phyloP scores from a whole-genome alignment of 1,140 invertebrate genomes.

The Archivesica marissinica region DNA sequence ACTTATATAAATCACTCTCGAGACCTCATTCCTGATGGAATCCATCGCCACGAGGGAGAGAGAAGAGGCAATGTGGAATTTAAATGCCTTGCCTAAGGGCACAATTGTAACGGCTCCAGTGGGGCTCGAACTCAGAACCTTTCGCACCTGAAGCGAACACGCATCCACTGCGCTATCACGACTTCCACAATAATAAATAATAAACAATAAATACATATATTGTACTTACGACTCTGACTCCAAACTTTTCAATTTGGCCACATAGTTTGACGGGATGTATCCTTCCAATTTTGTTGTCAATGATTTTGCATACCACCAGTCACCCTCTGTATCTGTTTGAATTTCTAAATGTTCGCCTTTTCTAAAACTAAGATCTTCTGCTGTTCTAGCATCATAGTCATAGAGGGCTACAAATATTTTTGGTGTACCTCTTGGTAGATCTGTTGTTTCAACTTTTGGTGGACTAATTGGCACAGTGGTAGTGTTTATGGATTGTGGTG shows the following conservation, averaged over 20 bases:
- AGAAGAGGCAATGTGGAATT: no score
- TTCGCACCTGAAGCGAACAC: no score
- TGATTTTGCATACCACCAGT: constrained; percentile 99
- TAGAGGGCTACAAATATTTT: constrained; percentile 98
- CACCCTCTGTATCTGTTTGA: constrained; percentile 98
- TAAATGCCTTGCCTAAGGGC: no score
- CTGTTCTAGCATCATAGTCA: constrained; percentile 99
- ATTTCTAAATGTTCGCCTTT: constrained; percentile 99
- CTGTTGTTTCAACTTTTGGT: constrained; percentile 32
- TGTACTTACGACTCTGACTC: constrained; percentile 98
- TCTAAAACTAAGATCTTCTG: constrained; percentile 98
- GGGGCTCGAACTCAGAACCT: no score
- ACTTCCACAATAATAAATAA: no score
- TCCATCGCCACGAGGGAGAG: no score
- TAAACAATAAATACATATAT: not conserved
- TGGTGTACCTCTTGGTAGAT: constrained; percentile 6
- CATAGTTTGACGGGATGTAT: constrained; percentile 99
- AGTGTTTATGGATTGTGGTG: constrained; percentile 6
- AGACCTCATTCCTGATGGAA: no score
- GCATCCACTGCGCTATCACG: no score
- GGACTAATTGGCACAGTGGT: constrained; percentile 33
- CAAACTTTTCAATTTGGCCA: constrained; percentile 99
- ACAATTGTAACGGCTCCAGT: no score
- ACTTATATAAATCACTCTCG: no score
- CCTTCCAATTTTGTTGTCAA: constrained; percentile 96